Evolutionary conservation across 1,140 invertebrate genomes (phyloP), one percentile per base, ranked within the genome.

Genomic region (Mylabris phalerata): DNA sequence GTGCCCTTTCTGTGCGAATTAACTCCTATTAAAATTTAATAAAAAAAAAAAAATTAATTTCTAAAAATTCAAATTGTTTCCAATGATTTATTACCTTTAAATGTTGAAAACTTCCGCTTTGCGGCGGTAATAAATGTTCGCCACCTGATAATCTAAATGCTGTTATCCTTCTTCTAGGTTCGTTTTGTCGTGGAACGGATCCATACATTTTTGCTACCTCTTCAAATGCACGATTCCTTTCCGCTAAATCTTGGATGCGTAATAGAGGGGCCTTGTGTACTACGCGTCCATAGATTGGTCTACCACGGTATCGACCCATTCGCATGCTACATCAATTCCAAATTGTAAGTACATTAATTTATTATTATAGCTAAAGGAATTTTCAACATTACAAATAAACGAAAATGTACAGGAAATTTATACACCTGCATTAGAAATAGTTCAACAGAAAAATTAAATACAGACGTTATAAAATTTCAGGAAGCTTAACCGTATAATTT

Each of bases 51-150:
- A 32, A 19, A 1, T 19, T 7, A 32, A 32, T 32, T 5, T 32
- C 4, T 11, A 11, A 42, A 42, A 7, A 3, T 42, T 10, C 10
- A 4, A 42, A 2, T 42, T 42, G 41, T n/a, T 52, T 32, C 32
- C 4, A 4, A 32, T 25, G 42, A 44, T 39, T 43, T 24, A 54
- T 62, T 59, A 68, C 66, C 62, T 75, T 75, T 27, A 75, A 57
- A 58, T 82, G 80, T 60, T 86, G 81, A 70, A 87, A 87, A 58
- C 82, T 84, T 9, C 83, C 83, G 19, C 78, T 73, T 57, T 82
- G 80, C 5, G 81, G 77, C 48, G 76, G 11, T 72, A 69, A 13
- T 68, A 55, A 48, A 68, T 63, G 27, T 42, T 62, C 62, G 40
- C 67, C 67, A 9, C 68, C 68, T 27, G 66, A 58, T 27, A 70